Conservation (phyloP, 2,797 vertebrate genomes). For the Nothura maculosa region DNA sequence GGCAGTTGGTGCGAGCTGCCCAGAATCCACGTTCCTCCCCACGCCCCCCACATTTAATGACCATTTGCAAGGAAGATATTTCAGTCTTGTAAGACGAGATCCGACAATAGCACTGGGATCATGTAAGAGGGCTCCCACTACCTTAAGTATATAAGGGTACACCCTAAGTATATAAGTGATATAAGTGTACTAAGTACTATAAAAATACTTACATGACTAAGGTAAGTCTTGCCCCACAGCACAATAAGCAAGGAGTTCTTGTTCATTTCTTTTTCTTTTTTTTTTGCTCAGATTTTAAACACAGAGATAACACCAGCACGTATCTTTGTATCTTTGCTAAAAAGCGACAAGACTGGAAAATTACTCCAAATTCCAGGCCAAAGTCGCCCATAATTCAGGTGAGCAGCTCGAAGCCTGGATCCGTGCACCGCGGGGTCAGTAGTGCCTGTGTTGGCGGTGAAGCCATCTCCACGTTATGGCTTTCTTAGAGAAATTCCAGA, state of each 20-base stretch:
- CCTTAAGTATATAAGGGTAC: too few species aligned
- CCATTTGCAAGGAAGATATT: not conserved
- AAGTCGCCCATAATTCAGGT: not conserved
- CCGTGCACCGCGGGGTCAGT: not conserved
- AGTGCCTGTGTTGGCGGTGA: rapidly evolving
- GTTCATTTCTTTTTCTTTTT: not conserved
- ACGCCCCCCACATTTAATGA: not conserved
- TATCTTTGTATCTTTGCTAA: not conserved
- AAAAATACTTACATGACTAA: rapidly evolving
- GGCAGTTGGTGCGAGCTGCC: not conserved
- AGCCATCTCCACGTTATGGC: rapidly evolving
- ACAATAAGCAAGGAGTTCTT: rapidly evolving
- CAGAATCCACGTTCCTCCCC: not conserved
- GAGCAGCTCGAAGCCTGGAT: not conserved
- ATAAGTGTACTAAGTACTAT: not conserved
- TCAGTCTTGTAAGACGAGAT: rapidly evolving
- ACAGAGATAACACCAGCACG: not conserved
- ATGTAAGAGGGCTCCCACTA: not conserved
- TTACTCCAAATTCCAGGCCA: not conserved
- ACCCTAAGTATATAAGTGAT: too few species aligned
- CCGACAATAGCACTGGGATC: not conserved
- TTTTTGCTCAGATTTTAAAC: not conserved
- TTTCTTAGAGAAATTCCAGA: not conserved
- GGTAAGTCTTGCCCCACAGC: rapidly evolving
- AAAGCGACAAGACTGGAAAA: not conserved